Percentiles rank a stretch among this genome's conserved stretches.
phyloP scores from a whole-genome alignment of 2,888 invertebrate species.

The Agrilus cyanescens region DNA sequence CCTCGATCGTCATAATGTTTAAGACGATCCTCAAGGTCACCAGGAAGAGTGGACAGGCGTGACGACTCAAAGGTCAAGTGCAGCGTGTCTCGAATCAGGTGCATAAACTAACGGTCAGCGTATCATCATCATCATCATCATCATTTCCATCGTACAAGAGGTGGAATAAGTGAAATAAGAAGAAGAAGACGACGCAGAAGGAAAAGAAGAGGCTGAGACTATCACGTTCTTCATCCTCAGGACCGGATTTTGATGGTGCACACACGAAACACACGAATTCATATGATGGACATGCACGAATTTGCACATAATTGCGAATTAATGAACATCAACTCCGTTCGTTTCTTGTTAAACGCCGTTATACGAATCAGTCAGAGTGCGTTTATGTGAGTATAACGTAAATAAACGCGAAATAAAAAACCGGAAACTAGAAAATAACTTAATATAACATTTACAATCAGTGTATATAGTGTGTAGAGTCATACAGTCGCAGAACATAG shows the following conservation, averaged over 20 bases:
- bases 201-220: slow-evolving; percentile 17
- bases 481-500: too few species aligned
- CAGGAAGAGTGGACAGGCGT: slow-evolving; percentile 28
- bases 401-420: too few species aligned
- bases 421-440: too few species aligned
- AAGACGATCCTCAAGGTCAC: slow-evolving; percentile 24
- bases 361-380: too few species aligned
- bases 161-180: slow-evolving; percentile 7
- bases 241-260: slow-evolving; percentile 10
- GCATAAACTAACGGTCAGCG: slow-evolving; percentile 25
- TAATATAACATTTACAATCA: too few species aligned
- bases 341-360: too few species aligned
- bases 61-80: slow-evolving; percentile 28
- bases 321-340: too few species aligned
- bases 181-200: slow-evolving; percentile 1
- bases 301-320: too few species aligned
- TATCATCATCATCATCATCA: too few species aligned
- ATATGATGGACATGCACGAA: too few species aligned
- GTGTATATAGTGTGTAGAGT: too few species aligned
- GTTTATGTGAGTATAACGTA: too few species aligned
- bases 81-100: slow-evolving; percentile 25
- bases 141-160: slow-evolving; percentile 20
- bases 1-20: slow-evolving; percentile 4
- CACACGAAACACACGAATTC: slow-evolving; percentile 11
- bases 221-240: slow-evolving; percentile 13